phyloP scores from a whole-genome alignment of 1,140 invertebrate genomes.

The Epicauta chinensis region DNA sequence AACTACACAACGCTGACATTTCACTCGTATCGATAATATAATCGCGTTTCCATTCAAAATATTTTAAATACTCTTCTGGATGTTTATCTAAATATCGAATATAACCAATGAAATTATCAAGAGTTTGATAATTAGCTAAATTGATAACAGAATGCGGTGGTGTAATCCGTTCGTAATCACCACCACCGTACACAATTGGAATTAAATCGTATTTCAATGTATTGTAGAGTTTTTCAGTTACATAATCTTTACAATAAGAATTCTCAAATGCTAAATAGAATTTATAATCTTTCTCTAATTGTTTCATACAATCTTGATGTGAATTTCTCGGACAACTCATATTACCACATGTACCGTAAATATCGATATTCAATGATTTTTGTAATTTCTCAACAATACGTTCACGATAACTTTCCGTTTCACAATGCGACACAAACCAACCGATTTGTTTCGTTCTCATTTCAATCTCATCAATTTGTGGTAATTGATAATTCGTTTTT shows the following conservation, averaged over 20 bases:
- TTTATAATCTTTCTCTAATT: constrained; percentile 48
- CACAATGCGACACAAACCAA: constrained; percentile 60
- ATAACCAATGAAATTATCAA: constrained; percentile 47
- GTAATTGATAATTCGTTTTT: constrained; percentile 26
- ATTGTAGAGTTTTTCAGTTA: constrained; percentile 54
- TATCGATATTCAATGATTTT: constrained; percentile 54
- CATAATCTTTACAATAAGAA: constrained; percentile 48
- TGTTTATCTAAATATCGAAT: constrained; percentile 46
- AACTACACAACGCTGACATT: constrained; percentile 30
- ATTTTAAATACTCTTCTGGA: constrained; percentile 43
- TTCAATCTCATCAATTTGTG: constrained; percentile 29
- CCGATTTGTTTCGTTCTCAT: constrained; percentile 45
- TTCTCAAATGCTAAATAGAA: constrained; percentile 67
- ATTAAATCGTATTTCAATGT: constrained; percentile 42
- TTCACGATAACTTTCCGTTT: constrained; percentile 48
- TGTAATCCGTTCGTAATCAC: constrained; percentile 48
- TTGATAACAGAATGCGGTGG: constrained; percentile 58
- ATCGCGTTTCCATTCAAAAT: constrained; percentile 49
- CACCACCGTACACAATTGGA: constrained; percentile 52
- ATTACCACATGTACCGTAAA: constrained; percentile 58
- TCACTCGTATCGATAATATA: constrained; percentile 32
- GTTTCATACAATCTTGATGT: constrained; percentile 40
- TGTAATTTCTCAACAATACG: constrained; percentile 48
- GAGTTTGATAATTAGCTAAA: constrained; percentile 47
- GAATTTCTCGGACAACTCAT: constrained; percentile 34